Conservation (phyloP, 2,888 invertebrate genomes). For the Laothoe populi region DNA sequence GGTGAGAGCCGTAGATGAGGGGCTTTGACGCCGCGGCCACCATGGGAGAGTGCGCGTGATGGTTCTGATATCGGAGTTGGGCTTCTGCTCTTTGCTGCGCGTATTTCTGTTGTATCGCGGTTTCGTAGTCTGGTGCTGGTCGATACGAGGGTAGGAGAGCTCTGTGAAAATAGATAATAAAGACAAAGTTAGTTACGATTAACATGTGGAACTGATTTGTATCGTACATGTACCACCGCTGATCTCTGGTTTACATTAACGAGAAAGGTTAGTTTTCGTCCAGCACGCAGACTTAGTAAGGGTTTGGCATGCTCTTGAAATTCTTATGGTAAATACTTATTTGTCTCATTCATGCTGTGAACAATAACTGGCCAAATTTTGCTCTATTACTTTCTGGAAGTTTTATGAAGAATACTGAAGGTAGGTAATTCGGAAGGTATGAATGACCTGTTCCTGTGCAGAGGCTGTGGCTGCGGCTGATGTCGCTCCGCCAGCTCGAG, state of each 20-base stretch:
- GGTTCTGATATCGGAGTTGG: conserved; percentile 70
- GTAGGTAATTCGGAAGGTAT: too few species aligned
- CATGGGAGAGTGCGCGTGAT: conserved; percentile 58
- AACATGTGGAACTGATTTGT: too few species aligned
- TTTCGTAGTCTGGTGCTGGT: conserved; percentile 97
- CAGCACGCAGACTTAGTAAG: too few species aligned
- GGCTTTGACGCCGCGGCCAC: conserved; percentile 59
- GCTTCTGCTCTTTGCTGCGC: conserved; percentile 77
- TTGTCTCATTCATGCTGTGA: too few species aligned
- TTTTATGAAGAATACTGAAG: too few species aligned
- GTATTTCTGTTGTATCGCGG: conserved; percentile 95
- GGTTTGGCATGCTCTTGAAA: too few species aligned
- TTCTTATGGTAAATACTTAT: too few species aligned
- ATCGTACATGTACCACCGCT: too few species aligned
- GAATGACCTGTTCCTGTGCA: conserved; percentile 52
- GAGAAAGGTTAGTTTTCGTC: too few species aligned
- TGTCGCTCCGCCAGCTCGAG: conserved; percentile 80
- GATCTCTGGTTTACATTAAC: too few species aligned
- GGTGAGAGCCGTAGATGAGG: conserved; percentile 88
- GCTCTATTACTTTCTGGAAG: too few species aligned
- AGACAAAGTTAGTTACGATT: neutral
- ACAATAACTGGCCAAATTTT: too few species aligned
- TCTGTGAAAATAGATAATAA: conserved; percentile 69
- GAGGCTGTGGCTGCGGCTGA: conserved; percentile 48
- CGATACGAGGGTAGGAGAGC: conserved; percentile 93